Conservation (phyloP, 2,797 vertebrate species). For the Pygocentrus nattereri region DNA sequence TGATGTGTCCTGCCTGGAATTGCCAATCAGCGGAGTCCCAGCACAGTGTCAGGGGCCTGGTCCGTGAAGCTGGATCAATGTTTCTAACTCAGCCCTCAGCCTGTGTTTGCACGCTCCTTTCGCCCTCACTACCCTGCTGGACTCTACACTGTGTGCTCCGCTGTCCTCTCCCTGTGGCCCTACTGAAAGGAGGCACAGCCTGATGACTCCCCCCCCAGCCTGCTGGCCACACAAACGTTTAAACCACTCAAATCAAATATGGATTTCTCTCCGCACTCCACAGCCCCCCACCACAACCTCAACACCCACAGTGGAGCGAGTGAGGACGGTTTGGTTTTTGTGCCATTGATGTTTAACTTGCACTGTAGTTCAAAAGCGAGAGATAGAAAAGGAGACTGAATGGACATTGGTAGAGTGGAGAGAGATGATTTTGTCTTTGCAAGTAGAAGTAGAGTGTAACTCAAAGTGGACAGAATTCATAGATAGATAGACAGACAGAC, state of each 20-base stretch:
- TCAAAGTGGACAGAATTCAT: too few relatives aligned
- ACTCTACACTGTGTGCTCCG: constrained; percentile 23
- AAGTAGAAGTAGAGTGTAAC: too few relatives aligned
- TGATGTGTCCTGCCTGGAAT: neutral
- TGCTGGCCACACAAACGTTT: constrained; percentile 52
- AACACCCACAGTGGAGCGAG: constrained; percentile 21
- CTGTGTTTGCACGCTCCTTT: constrained; percentile 72
- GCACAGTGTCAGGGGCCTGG: neutral
- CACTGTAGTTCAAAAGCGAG: constrained; percentile 3
- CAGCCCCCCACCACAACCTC: neutral
- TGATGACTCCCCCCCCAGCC: constrained; percentile 53
- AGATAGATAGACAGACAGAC: too few relatives aligned
- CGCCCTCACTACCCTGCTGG: constrained; percentile 42
- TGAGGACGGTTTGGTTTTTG: neutral
- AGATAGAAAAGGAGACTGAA: constrained; percentile 17
- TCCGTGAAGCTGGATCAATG: constrained; percentile 69
- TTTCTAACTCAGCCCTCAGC: constrained; percentile 74
- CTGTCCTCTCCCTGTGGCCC: constrained; percentile 22
- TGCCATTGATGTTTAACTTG: constrained; percentile 30
- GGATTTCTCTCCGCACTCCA: constrained; percentile 44
- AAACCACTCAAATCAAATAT: constrained; percentile 52
- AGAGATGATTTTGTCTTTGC: neutral
- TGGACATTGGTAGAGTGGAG: neutral
- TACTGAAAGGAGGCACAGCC: constrained; percentile 15
- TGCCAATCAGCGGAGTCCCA: constrained; percentile 35